Evolutionary conservation across 2,888 invertebrate genomes (phyloP).

Genomic region (Dromius quadrimaculatus): DNA sequence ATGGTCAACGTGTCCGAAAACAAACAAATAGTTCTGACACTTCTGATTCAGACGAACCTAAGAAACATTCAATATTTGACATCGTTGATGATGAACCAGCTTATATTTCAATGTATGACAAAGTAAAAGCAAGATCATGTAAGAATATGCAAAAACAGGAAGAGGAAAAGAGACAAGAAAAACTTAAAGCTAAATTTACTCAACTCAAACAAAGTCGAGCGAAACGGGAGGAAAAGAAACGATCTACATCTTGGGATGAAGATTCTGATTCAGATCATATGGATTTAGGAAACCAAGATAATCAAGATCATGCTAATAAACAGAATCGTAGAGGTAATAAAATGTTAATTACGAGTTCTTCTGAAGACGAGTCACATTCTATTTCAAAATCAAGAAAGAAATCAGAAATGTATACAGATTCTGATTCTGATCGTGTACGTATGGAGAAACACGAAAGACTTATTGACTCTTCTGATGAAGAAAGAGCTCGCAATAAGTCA

Average conservation of each 20-base stretch:
- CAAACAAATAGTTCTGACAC: conserved; percentile 73
- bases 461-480: conserved; percentile 67
- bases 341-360: conserved; percentile 64
- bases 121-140: conserved; percentile 93
- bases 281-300: conserved; percentile 58
- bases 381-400: conserved; percentile 61
- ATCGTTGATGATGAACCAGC: conserved; percentile 90
- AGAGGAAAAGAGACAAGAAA: conserved; percentile 87
- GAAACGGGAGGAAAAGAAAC: conserved; percentile 89
- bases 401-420: conserved; percentile 70
- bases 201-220: conserved; percentile 89
- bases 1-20: conserved; percentile 63
- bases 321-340: conserved; percentile 61
- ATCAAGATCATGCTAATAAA: conserved; percentile 59
- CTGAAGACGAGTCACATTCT: conserved; percentile 57
- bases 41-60: conserved; percentile 84
- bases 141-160: conserved; percentile 94
- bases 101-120: conserved; percentile 98
- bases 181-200: conserved; percentile 90
- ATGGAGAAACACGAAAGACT: conserved; percentile 68
- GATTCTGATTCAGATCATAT: conserved; percentile 76
- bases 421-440: conserved; percentile 66
- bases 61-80: conserved; percentile 92
- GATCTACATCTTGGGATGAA: conserved; percentile 90
- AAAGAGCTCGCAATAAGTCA: conserved; percentile 68